Evolutionary conservation across 2,888 invertebrate genomes (phyloP).

Genomic region (Drosophila prostipennis): DNA sequence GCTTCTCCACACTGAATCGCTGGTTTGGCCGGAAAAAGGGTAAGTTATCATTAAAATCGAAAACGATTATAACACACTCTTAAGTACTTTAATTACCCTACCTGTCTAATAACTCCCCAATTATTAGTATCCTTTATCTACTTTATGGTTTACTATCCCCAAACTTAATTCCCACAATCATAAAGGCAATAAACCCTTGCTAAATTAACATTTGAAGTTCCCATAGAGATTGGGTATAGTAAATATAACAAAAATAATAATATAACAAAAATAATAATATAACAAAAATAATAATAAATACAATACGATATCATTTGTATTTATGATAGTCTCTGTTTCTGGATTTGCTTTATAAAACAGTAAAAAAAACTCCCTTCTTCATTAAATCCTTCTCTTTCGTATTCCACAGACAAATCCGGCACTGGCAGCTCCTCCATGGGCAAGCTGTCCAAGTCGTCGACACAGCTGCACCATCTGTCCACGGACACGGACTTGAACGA

Average conservation of each 20-base stretch:
- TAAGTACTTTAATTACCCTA: not conserved
- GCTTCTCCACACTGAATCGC: conserved; percentile 84
- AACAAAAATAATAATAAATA: no score
- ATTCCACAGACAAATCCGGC: conserved; percentile 67
- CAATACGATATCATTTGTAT: no score
- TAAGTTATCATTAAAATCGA: conserved; percentile 61
- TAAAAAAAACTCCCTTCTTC: no score
- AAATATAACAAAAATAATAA: no score
- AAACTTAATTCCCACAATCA: not conserved
- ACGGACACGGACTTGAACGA: conserved; percentile 80
- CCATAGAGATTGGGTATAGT: not conserved
- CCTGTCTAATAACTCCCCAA: not conserved
- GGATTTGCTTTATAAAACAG: no score
- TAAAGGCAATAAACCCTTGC: not conserved
- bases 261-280: no score
- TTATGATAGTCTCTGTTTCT: no score
- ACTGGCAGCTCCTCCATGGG: conserved; percentile 67
- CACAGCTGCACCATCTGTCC: conserved; percentile 76
- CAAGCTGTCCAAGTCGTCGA: conserved; percentile 82
- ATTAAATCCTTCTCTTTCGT: not conserved
- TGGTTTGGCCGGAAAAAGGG: conserved; percentile 84
- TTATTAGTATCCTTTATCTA: not conserved
- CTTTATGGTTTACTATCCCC: not conserved
- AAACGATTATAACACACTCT: no score
- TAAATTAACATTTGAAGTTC: not conserved